Base-by-base conservation (phyloP, 2,113 vertebrate species). In the Microcebus ravelobensis region DNA sequence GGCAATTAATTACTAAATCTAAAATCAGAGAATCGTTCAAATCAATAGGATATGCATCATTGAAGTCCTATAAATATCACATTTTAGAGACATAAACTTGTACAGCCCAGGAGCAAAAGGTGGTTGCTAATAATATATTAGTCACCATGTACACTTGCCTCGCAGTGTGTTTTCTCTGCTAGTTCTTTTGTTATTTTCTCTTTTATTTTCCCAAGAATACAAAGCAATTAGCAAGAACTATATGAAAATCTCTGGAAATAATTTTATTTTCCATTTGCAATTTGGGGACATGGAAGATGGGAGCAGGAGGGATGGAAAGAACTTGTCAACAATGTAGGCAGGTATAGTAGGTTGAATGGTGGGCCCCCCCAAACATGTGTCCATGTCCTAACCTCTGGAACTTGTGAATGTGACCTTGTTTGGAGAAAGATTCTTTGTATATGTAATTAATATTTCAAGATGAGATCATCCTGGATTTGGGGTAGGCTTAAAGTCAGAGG, bases 1-100 rank as follows among this genome's bases (percentile, higher is more conserved):
- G 29, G 20, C 52, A 93, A 90, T 68, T 95, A 77, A 93, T 97
- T 92, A 91, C 87, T 96, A 12, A 71, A 91, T 93, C 39, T 97
- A 91, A 96, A 85, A 50, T 91, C 59, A 73, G 92, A 80, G 29
- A 77, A 96, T 94, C 55, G 1, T 90, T 96, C 61, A 27, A 90
- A 82, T 76, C 52, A 57, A 1, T 6, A 88, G 29, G 17, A 2
- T 90, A 29, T 65, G 15, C 77, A 67, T 91, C 45, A 90, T 71
- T 94, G 87, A 93, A 95, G 52, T 89, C 52, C 50, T 91, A 39
- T 15, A 96, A 90, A 85, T 95, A 39, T 39, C 9, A 34, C 68
- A 71, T 93, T 74, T 34, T 2, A 6, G 77, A 83, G 95, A 94
- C 71, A 91, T 93, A 70, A 71, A 42, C 25, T 68, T 18, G 10